Evolutionary conservation across 2,113 vertebrate species (phyloP).

Genomic region (Thalassarche chlororhynchos): DNA sequence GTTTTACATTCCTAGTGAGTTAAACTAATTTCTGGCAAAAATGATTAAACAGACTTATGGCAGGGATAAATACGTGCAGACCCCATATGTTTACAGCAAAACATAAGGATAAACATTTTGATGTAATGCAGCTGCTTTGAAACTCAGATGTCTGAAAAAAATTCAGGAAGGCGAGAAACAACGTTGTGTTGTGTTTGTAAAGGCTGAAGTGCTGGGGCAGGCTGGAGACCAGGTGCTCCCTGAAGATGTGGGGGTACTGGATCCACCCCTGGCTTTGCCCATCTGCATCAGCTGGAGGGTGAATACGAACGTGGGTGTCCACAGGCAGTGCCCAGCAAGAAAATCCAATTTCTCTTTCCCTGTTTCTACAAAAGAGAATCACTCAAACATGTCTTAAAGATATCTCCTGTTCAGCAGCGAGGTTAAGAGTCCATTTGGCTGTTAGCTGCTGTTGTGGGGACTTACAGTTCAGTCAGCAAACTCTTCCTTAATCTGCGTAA

Average conservation of each 20-base stretch:
- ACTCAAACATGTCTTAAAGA: background rate
- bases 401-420: background rate
- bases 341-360: background rate
- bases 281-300: background rate
- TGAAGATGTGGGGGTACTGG: background rate
- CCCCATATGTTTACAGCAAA: background rate
- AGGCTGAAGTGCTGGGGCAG: background rate
- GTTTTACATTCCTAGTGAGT: background rate
- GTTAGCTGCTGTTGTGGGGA: background rate
- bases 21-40: background rate
- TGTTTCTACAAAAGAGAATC: background rate
- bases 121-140: background rate
- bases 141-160: background rate
- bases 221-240: rapidly evolving
- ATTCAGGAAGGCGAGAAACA: background rate
- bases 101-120: background rate
- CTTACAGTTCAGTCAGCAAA: background rate
- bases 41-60: background rate
- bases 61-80: background rate
- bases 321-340: background rate
- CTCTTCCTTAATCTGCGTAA: background rate
- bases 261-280: background rate
- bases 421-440: background rate
- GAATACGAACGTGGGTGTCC: background rate
- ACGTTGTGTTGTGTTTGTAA: background rate